These are phyloP conservation scores for Cheilosia vernalis DNA, from an alignment of 2,888 invertebrate species.

Conservation along the genomic window DNA sequence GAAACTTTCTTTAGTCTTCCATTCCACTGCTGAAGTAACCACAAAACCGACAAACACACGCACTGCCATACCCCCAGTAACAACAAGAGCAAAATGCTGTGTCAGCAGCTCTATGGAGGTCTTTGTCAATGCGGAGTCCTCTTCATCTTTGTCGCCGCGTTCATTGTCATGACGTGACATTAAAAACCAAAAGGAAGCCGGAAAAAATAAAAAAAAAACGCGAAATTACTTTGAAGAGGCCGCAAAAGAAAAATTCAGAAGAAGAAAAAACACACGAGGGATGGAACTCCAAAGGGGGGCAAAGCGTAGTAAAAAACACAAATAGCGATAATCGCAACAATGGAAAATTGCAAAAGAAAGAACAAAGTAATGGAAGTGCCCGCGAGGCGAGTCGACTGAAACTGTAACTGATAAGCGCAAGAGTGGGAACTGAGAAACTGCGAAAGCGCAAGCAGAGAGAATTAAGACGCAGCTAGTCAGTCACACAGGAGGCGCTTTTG, in stretches of 20 bases:
- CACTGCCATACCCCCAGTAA: not conserved
- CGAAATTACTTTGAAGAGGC: slow-evolving; percentile 37
- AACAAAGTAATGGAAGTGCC: too few species aligned
- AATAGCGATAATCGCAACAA: too few species aligned
- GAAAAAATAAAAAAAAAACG: not conserved
- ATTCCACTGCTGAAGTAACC: slow-evolving; percentile 39
- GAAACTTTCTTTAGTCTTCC: slow-evolving; percentile 44
- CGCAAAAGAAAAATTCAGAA: slow-evolving; percentile 29
- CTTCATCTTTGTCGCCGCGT: slow-evolving; percentile 11
- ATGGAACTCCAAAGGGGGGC: too few species aligned
- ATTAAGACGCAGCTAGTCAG: too few species aligned
- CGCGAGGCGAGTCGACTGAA: too few species aligned
- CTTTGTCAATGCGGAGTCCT: slow-evolving; percentile 43
- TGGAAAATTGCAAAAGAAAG: too few species aligned
- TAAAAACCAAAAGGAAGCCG: slow-evolving; percentile 1
- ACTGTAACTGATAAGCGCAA: too few species aligned
- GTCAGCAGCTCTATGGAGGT: slow-evolving; percentile 39
- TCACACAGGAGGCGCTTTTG: too few species aligned
- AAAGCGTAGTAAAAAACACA: too few species aligned
- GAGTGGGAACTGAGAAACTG: too few species aligned
- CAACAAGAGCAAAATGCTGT: not conserved
- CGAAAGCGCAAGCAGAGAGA: too few species aligned
- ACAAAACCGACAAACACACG: slow-evolving; percentile 23
- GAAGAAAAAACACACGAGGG: not conserved
- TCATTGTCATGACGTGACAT: slow-evolving; percentile 22